Percentiles rank a stretch among this genome's conserved stretches.
phyloP scores from a whole-genome alignment of 2,888 invertebrate genomes.

The Lasioglossum calceatum region DNA sequence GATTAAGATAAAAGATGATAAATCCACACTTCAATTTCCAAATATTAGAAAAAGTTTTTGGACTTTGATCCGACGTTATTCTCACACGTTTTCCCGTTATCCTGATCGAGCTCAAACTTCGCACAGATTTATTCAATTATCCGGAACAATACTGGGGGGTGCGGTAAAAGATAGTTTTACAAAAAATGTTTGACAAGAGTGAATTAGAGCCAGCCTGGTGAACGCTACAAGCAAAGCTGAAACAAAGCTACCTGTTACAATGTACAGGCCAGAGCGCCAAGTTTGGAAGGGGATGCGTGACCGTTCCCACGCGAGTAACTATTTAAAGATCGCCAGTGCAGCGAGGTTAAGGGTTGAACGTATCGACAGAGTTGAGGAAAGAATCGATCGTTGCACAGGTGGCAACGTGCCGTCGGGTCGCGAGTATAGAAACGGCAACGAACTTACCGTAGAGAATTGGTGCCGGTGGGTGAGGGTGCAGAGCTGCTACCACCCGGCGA shows the following conservation, averaged over 20 bases:
- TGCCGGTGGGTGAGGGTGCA: conserved; percentile 80
- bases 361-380: neutral
- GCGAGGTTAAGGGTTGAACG: neutral
- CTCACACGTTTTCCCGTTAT: no score
- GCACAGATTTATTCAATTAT: no score
- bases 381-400: conserved; percentile 22
- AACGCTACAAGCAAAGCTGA: neutral
- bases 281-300: neutral
- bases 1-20: neutral
- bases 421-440: conserved; percentile 28
- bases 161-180: no score
- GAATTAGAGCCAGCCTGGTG: no score
- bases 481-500: conserved; percentile 79
- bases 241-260: neutral
- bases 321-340: neutral
- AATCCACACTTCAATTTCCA: no score
- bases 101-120: no score
- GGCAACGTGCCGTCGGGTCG: neutral
- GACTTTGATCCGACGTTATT: no score
- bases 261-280: neutral
- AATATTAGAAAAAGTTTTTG: no score
- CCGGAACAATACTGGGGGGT: no score
- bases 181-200: no score
- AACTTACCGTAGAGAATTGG: conserved; percentile 72
- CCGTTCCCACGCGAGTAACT: conserved; percentile 31